Evolutionary conservation across 2,888 invertebrate genomes (phyloP), one percentile per base, ranked within the genome.

Genomic region (Parapristionchus giblindavisi): DNA sequence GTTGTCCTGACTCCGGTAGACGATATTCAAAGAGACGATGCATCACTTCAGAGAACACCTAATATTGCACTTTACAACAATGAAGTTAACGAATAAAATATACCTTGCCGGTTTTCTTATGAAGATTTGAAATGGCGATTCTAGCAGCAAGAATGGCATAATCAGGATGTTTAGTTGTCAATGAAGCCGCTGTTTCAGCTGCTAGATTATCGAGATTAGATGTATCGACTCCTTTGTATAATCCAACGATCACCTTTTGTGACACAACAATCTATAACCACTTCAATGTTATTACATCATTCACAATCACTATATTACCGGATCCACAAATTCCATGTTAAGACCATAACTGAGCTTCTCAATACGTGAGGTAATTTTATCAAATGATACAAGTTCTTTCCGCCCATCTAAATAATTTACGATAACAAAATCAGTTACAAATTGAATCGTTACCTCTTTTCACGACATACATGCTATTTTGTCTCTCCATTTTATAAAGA

Each of bases 181-280:
- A 94, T 40, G 94, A 94, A 17, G 98, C 98, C n/a, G 98, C 95
- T 54, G 94, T 98, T 90, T 99, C 98, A 0, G 99, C 99, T 60
- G 99, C 98, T 79, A 99, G 90, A 89, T 96, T 98, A 89, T 99
- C 99, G 83, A 99, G 90, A 89, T 99, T 96, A 27, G 95, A 93
- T 0, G 98, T 99, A 8, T 95, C 95, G 1, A 99, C 97, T 21
- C 98, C 98, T 77, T 94, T 92, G 89, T 97, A 98, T 54, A 99
- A 91, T 0, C 98, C 98, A 89, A 91, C 94, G 82, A 98, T 95
- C 0, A 98, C 97, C 90, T 95, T 95, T 80, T 89, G 82, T 2
- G 90, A 89, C 38, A 90, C 89, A 17, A 85, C 84, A 8, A 89
- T 85, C 89, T 90, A 78, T 38, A 71, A 3, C 43, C 5, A 4